Evolutionary conservation across 2,888 invertebrate species (phyloP).

Genomic region (Salticus scenicus): DNA sequence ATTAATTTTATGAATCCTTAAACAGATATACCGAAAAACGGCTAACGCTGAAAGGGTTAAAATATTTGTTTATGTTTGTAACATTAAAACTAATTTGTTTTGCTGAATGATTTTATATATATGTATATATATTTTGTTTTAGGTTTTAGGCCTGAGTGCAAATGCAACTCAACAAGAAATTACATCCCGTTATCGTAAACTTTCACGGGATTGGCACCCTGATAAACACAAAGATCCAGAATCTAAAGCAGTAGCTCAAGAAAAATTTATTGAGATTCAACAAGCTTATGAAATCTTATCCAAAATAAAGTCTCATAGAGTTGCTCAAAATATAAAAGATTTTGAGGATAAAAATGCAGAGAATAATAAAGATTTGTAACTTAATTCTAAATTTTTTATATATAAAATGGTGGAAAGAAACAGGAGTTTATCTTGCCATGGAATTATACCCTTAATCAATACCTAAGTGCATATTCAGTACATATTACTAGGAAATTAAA

Average conservation of each 20-base stretch:
- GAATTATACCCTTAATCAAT: too few species aligned
- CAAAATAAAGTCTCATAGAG: conserved; percentile 56
- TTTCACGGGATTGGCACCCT: conserved; percentile 92
- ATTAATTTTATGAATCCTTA: too few species aligned
- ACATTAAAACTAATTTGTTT: too few species aligned
- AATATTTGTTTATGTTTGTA: too few species aligned
- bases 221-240: conserved; percentile 89
- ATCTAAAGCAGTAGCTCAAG: conserved; percentile 84
- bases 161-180: conserved; percentile 90
- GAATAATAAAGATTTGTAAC: not conserved
- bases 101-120: too few species aligned
- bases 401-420: too few species aligned
- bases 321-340: conserved; percentile 51
- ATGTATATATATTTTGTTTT: conserved; percentile 55
- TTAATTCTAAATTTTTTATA: too few species aligned
- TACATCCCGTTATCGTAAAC: conserved; percentile 85
- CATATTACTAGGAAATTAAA: too few species aligned
- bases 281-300: conserved; percentile 87
- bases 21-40: too few species aligned
- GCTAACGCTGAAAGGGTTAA: too few species aligned
- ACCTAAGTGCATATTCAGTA: too few species aligned
- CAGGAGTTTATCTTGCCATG: too few species aligned
- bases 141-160: conserved; percentile 86
- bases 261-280: conserved; percentile 93
- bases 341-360: not conserved